Evolutionary conservation across 2,888 invertebrate species (phyloP).

Genomic region (Ennomos erosarius): DNA sequence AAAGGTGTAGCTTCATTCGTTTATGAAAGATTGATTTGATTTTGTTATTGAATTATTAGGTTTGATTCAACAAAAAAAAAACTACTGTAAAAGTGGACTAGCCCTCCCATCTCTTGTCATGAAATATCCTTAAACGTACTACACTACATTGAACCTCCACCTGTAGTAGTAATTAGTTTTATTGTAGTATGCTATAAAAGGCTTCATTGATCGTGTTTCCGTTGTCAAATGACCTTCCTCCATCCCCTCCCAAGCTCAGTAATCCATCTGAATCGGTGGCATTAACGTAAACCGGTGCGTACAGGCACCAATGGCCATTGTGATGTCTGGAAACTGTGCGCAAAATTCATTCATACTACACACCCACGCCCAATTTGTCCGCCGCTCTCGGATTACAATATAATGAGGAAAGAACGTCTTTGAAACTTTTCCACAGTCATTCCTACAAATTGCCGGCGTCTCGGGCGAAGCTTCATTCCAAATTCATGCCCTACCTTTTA

Average conservation of each 20-base stretch:
- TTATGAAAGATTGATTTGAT: no score
- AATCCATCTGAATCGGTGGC: slow-evolving; percentile 32
- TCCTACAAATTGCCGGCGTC: slow-evolving; percentile 42
- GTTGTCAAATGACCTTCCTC: slow-evolving; percentile 26
- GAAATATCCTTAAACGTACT: no score
- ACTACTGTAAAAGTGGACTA: no score
- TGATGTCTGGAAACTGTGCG: slow-evolving; percentile 48
- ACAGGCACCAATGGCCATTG: slow-evolving; percentile 51
- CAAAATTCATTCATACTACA: slow-evolving; percentile 72
- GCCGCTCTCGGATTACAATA: slow-evolving; percentile 62
- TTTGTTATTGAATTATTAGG: no score
- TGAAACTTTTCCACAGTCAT: slow-evolving; percentile 49
- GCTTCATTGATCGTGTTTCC: background rate
- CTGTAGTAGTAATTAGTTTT: background rate
- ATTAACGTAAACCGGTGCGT: slow-evolving; percentile 50
- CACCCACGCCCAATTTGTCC: slow-evolving; percentile 72
- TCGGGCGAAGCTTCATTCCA: slow-evolving; percentile 33
- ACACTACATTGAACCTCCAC: no score
- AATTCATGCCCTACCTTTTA: slow-evolving; percentile 35
- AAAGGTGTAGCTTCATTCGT: no score
- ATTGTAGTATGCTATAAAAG: slow-evolving; percentile 2
- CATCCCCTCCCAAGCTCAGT: slow-evolving; percentile 26
- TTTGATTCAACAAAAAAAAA: no score
- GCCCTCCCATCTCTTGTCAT: no score
- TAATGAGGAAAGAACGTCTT: slow-evolving; percentile 65